Conservation (phyloP, 2,113 vertebrate genomes). For the Theropithecus gelada region DNA sequence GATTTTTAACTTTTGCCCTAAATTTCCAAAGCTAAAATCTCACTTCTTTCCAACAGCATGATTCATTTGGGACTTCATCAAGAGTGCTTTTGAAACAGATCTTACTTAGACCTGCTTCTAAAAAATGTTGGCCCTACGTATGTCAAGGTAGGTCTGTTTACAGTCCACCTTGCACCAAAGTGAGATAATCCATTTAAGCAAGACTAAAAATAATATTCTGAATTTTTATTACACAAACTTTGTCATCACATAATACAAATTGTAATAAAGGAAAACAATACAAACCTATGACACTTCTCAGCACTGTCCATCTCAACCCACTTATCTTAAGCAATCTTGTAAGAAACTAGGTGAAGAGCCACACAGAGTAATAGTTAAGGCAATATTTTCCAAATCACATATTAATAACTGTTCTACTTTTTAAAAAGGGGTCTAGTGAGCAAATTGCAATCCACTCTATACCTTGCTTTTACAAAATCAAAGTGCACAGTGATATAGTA, state of each 20-base stretch:
- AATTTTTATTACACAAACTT: neutral
- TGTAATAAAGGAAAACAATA: neutral
- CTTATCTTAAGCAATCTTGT: neutral
- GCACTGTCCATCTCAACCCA: neutral
- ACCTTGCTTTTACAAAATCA: neutral
- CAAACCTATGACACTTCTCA: neutral
- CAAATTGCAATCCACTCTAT: too few species aligned
- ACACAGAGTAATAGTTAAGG: neutral
- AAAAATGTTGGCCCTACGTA: neutral
- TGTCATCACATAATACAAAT: neutral
- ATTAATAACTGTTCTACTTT: neutral
- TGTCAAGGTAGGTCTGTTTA: neutral
- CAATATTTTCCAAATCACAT: neutral
- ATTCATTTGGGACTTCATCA: neutral
- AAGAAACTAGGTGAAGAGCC: neutral
- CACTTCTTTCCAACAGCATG: neutral
- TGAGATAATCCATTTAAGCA: neutral
- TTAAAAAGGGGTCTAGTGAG: too few species aligned
- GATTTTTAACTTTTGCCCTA: conserved; percentile 22
- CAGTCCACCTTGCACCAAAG: neutral
- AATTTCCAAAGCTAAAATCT: conserved; percentile 18
- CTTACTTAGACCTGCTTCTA: neutral
- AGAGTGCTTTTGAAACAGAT: neutral
- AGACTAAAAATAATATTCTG: neutral
- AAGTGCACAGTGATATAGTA: neutral